Evolutionary conservation across 2,113 vertebrate species (phyloP), one percentile per base, ranked within the genome.

Genomic region (Xiphorhynchus elegans): DNA sequence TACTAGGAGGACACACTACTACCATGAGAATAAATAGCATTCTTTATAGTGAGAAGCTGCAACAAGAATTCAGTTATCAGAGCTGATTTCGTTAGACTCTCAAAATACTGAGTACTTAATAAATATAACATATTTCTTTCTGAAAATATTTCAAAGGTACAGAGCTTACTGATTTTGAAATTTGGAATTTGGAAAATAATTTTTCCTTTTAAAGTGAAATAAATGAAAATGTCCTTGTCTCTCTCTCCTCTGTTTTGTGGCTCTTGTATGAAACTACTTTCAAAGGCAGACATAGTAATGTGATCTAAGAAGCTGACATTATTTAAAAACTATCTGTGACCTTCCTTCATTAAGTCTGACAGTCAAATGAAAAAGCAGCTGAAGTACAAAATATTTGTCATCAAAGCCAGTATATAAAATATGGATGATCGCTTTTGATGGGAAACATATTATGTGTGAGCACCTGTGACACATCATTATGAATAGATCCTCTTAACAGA

Each of bases 341-440:
- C 94, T 90, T 63, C 67, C 63, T 85, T 80, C 81, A 85, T 76
- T 69, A 79, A 70, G 24, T 58, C 87, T 90, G 87, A 80, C 82
- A 97, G 59, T 55, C 33, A 40, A 67, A 90, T 93, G 69, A 96
- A 91, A 95, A 93, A 93, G 66, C 58, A 85, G 28, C 69, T 94
- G 78, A 95, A 66, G 75, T 80, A 88, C 90, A 93, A 94, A 92
- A 91, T 83, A 94, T 90, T 93, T 95, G 87, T 94, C 91, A 86
- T 93, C 87, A 88, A 90, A 96, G 82, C 46, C 87, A 55, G 67
- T 73, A 24, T 74, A 83, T 93, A 85, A 92, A 92, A 88, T 87
- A 85, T 14, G 28, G 67, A 58, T 77, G 89, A 91, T 79, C 37
- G 28, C 9, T 95, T 85, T 59, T 77, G 87, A 90, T 0, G 1